Evolutionary conservation across 2,113 vertebrate genomes (phyloP).

Genomic region (Chionomys nivalis): DNA sequence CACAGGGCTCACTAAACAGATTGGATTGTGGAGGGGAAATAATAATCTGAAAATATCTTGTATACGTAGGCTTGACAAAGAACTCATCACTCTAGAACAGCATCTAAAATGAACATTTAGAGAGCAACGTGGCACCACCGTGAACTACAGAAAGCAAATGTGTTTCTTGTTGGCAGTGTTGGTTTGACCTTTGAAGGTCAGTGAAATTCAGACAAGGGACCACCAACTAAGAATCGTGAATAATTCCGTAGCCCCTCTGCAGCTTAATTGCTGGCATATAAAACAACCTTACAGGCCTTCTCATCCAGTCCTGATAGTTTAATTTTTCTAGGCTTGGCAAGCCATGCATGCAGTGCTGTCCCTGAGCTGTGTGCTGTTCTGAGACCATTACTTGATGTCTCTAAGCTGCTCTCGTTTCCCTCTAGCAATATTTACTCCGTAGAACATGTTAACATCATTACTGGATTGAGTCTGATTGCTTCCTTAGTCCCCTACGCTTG

Average conservation of each 20-base stretch:
- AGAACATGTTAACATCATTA: conserved; percentile 28
- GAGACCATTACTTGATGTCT: conserved; percentile 49
- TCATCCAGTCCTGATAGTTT: conserved; percentile 6
- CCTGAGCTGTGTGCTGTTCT: conserved; percentile 28
- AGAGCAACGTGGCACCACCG: not conserved
- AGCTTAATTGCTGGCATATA: conserved; percentile 25
- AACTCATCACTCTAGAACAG: not conserved
- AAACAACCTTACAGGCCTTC: conserved; percentile 39
- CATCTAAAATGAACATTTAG: not conserved
- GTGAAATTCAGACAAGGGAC: not conserved
- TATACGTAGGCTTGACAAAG: conserved; percentile 17
- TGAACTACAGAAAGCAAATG: not conserved
- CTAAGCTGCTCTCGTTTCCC: conserved; percentile 23
- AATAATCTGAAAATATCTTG: not conserved
- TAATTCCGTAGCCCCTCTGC: conserved; percentile 34
- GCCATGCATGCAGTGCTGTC: not conserved
- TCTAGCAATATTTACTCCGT: conserved; percentile 31
- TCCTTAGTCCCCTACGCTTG: conserved; percentile 16
- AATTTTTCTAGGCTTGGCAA: conserved; percentile 40
- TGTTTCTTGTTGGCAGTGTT: conserved; percentile 38
- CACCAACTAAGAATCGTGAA: conserved; percentile 39
- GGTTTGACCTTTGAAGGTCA: conserved; percentile 25
- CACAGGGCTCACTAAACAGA: conserved; percentile 25
- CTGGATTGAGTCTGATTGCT: conserved; percentile 52
- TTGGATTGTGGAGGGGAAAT: not conserved